phyloP scores from a whole-genome alignment of 2,888 invertebrate species.

The Ctenicera cuprea region DNA sequence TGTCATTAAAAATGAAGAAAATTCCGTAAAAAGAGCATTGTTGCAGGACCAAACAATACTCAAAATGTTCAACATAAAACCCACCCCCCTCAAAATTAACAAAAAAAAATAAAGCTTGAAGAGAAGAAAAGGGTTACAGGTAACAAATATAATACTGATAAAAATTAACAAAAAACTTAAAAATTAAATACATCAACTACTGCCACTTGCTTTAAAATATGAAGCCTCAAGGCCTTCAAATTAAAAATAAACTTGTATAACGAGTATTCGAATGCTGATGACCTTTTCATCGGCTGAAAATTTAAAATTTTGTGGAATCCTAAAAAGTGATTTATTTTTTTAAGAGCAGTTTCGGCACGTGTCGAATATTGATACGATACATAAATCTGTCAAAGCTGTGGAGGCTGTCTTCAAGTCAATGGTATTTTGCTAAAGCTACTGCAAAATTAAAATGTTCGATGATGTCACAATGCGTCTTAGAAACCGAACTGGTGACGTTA shows the following conservation, averaged over 20 bases:
- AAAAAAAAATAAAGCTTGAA: no score
- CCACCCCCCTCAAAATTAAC: no score
- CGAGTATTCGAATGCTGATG: slow-evolving; percentile 27
- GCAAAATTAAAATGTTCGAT: not conserved
- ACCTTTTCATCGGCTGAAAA: slow-evolving; percentile 26
- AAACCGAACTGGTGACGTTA: not conserved
- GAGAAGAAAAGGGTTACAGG: no score
- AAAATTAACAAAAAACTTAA: no score
- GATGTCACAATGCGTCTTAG: slow-evolving; percentile 6
- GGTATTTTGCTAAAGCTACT: not conserved
- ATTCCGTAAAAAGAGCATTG: no score
- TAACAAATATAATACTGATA: no score
- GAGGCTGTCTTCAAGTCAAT: not conserved
- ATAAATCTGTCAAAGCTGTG: not conserved
- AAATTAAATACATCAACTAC: no score
- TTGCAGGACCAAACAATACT: no score
- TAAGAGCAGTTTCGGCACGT: not conserved
- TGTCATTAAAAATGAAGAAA: no score
- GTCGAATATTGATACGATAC: not conserved
- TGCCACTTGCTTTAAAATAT: not conserved
- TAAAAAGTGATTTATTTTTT: slow-evolving; percentile 3
- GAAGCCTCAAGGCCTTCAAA: slow-evolving; percentile 2
- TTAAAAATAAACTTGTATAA: slow-evolving; percentile 23
- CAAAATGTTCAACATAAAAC: no score
- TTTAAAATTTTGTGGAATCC: slow-evolving; percentile 3